Base-by-base conservation (phyloP, 2,888 invertebrate genomes). In the Agonopterix arenella region DNA sequence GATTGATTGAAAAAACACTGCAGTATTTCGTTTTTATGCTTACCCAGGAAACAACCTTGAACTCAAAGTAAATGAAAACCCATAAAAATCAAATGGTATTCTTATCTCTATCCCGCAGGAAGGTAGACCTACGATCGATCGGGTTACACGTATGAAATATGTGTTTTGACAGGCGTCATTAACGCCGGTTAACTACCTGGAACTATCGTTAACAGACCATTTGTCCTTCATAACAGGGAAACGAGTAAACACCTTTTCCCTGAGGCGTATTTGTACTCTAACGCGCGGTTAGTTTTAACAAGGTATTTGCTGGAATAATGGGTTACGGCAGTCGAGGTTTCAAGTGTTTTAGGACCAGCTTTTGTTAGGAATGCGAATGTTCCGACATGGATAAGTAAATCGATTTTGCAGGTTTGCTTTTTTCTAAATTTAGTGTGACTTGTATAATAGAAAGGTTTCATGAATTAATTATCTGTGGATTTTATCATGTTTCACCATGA, bases 101-200 rank as follows among this genome's bases (percentile, higher is more conserved):
- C 9, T 18, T 47, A 47, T 46, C 46, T 41, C 9, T 8, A 28
- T 9, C n/a, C 44, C 50, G 54, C 53, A 53, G 52, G 53, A 49
- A 52, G 57, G 53, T 57, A 52, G 51, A 52, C 49, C 52, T 49
- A 53, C 50, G 55, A 51, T 56, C 54, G 57, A 55, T 53, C 54
- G 56, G 44, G 57, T 56, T 57, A 42, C 16, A 41, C 11, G 11
- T 42, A 66, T 73, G 71, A 73, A 62, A 68, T 71, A 73, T 74
- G 62, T 65, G 63, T 66, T 70, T 68, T 66, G 64, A 71, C 70
- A 70, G 66, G 62, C 69, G 64, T 69, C 70, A 69, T 74, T 76
- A 76, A 62, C 64, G 62, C 47, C 52, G 51, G 54, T 55, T 61
- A 64, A 70, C 64, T 66, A 66, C 63, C 59, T 65, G 62, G 66